Conservation (phyloP, 2,113 vertebrate species). For the Cynopterus brachyotis region DNA sequence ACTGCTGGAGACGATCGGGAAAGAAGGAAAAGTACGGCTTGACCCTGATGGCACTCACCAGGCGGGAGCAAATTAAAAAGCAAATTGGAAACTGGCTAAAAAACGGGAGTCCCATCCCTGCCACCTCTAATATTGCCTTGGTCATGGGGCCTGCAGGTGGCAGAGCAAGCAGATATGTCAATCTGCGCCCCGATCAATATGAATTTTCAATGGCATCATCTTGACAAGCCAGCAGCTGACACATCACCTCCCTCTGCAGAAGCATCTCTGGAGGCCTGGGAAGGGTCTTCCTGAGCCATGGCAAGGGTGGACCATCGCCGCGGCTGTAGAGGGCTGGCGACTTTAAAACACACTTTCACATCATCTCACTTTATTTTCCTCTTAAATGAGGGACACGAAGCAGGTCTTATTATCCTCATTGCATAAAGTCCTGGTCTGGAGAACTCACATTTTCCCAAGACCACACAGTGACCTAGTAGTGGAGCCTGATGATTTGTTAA, state of each 20-base stretch:
- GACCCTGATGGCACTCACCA: neutral
- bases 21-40: neutral
- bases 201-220: conserved; percentile 3
- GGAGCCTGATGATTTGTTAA: neutral
- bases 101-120: neutral
- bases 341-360: neutral
- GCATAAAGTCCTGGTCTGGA: neutral
- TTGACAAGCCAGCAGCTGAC: conserved; percentile 53
- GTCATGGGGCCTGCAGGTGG: conserved; percentile 44
- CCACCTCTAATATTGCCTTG: conserved; percentile 16
- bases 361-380: neutral
- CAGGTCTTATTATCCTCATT: neutral
- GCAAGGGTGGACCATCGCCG: neutral
- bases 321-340: fast-evolving
- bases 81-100: conserved; percentile 52
- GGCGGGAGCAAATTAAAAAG: conserved; percentile 38
- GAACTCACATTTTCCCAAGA: neutral
- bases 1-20: neutral
- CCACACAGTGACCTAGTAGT: no score
- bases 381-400: neutral
- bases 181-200: neutral
- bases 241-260: neutral
- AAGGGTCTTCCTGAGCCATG: neutral
- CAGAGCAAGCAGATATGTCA: conserved; percentile 11
- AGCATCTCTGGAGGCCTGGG: neutral